Conservation (phyloP, 2,888 invertebrate genomes). For the Anagyrus pseudococci region DNA sequence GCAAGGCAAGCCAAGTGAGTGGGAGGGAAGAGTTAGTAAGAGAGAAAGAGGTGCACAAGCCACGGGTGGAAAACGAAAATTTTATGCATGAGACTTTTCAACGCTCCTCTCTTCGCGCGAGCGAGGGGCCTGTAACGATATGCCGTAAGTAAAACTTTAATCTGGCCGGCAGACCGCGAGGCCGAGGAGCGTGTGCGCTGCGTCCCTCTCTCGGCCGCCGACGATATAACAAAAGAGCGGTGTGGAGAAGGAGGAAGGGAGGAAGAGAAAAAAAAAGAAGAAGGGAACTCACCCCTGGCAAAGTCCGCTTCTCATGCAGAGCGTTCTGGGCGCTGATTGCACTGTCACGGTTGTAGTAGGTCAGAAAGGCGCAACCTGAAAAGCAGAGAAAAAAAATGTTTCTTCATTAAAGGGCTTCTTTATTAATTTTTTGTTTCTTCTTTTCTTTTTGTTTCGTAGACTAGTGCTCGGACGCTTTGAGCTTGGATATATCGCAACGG, state of each 20-base stretch:
- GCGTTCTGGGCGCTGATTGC: constrained; percentile 91
- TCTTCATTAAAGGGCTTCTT: constrained; percentile 18
- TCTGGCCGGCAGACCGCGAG: constrained; percentile 22
- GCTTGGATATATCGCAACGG: too few relatives aligned
- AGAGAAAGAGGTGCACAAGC: too few relatives aligned
- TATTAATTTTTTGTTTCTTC: constrained; percentile 18
- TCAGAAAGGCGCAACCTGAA: constrained; percentile 97
- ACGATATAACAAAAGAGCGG: too few relatives aligned
- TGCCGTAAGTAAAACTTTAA: constrained; percentile 36
- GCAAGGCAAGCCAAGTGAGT: too few relatives aligned
- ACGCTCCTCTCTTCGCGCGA: constrained; percentile 1
- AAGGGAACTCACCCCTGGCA: constrained; percentile 90
- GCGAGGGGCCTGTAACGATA: constrained; percentile 25
- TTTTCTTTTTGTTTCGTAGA: too few relatives aligned
- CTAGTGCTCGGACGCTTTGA: too few relatives aligned
- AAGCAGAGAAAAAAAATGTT: constrained; percentile 49
- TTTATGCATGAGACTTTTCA: constrained; percentile 27
- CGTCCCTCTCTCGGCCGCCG: constrained; percentile 9
- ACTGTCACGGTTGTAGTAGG: constrained; percentile 96
- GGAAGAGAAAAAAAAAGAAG: constrained; percentile 9
- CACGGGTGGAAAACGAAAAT: constrained; percentile 9
- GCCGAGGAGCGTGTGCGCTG: neutral
- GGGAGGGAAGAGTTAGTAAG: too few relatives aligned
- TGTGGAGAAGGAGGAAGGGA: neutral
- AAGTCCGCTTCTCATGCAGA: constrained; percentile 97